These are phyloP conservation scores for Euleptes europaea DNA, from an alignment of 2,113 vertebrate species.

Conservation along the genomic window DNA sequence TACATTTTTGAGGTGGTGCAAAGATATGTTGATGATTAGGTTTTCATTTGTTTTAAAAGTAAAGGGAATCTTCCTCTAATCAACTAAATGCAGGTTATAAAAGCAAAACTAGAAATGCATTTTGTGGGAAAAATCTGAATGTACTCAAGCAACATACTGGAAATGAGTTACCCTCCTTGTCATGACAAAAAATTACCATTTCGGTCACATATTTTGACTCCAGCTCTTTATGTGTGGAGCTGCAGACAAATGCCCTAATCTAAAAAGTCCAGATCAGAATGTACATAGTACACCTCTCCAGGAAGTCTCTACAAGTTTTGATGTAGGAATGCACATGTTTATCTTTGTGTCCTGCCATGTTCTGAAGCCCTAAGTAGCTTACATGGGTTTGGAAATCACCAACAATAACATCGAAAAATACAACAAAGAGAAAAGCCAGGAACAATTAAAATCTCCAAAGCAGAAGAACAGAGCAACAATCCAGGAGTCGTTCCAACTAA, in stretches of 20 bases:
- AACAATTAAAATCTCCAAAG: too few relatives aligned
- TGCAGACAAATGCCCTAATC: neutral
- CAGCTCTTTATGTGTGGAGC: neutral
- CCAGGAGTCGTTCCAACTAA: too few relatives aligned
- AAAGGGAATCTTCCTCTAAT: conserved; percentile 42
- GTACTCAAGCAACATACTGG: conserved; percentile 39
- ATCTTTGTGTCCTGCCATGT: neutral
- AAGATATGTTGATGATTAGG: conserved; percentile 22
- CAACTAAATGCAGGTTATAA: conserved; percentile 41
- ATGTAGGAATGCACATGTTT: neutral
- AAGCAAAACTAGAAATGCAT: conserved; percentile 34
- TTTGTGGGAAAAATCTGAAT: conserved; percentile 24
- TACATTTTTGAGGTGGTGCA: conserved; percentile 43
- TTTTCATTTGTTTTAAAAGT: conserved; percentile 26
- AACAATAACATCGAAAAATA: too few relatives aligned
- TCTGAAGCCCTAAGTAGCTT: too few relatives aligned
- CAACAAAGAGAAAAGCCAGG: too few relatives aligned
- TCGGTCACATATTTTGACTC: neutral
- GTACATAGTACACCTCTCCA: neutral
- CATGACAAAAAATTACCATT: neutral
- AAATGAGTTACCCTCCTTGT: conserved; percentile 12
- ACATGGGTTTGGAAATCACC: too few relatives aligned
- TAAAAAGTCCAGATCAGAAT: neutral
- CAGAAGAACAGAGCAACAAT: too few relatives aligned
- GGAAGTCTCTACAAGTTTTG: neutral